Evolutionary conservation across 1,140 invertebrate species (phyloP), one percentile per base, ranked within the genome.

Genomic region (Drosophila lowei): DNA sequence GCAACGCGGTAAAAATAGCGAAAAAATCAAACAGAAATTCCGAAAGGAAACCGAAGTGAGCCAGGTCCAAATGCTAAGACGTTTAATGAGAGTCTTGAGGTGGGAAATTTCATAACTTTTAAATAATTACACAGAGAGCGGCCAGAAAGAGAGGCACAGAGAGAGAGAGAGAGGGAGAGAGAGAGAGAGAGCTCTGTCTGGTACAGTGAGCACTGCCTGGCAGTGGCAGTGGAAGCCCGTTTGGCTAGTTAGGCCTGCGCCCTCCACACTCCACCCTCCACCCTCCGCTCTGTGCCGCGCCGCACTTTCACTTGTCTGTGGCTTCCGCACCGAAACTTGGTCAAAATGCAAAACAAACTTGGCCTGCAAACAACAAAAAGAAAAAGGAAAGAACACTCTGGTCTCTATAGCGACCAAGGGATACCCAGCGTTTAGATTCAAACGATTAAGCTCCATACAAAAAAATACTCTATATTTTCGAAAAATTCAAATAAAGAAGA

Each of bases 291-390:
- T 11, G 3, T 13, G 11, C 34, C 34, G 34, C 11, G 70, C 50
- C 76, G 71, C 79, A 88, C 84, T 88, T 88, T 88, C 84, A 89
- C 84, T 88, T 88, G 78, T 72, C 58, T 78, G 72, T 52, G 58
- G 74, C 77, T 88, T 86, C 83, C 83, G 83, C 71, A 76, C 64
- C 54, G 58, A 81, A 86, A 88, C 84, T 88, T 85, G 80, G 81
- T 85, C 81, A 85, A 85, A 86, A 85, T 85, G 81, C 81, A 85
- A 85, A 85, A 70, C 62, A 77, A 80, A 80, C 81, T 85, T 85
- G 81, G 81, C 49, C 73, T 8, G 72, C 77, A 60, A 72, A 76
- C 55, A 48, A 16, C 2, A 5, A 38, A 25, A 84, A 76, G 55
- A 48, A 16, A 8, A 13, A 38, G 11, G 34, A 38, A 13, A 38